phyloP scores from a whole-genome alignment of 1,140 invertebrate genomes.

The Chrysopa pallens region DNA sequence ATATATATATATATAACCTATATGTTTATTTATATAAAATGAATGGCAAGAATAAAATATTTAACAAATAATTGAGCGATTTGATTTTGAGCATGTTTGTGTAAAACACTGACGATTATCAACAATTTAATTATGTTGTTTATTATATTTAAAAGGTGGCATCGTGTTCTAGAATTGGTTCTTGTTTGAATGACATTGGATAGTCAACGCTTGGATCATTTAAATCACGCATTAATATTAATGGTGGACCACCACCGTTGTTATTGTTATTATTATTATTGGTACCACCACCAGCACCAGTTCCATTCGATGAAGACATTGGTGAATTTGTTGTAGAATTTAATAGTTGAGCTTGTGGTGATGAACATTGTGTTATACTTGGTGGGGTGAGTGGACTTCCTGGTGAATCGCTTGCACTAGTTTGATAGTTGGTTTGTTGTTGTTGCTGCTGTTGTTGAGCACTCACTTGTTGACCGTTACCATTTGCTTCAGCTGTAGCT shows the following conservation, averaged over 20 bases:
- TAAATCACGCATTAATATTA: background rate
- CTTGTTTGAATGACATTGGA: background rate
- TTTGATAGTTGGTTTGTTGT: background rate
- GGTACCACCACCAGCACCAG: no score
- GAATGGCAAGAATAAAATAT: background rate
- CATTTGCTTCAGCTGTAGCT: background rate
- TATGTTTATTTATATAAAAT: background rate
- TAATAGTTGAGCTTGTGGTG: background rate
- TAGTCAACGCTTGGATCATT: background rate
- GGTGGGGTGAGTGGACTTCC: background rate
- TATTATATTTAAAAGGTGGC: background rate
- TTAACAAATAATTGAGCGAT: background rate
- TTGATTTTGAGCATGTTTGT: background rate
- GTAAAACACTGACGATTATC: background rate
- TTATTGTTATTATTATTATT: no score
- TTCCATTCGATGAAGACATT: background rate
- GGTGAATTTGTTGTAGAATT: background rate
- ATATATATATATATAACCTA: background rate
- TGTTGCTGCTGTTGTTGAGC: no score
- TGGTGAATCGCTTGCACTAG: background rate
- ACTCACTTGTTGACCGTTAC: background rate
- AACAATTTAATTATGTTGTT: background rate
- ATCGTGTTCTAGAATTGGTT: background rate
- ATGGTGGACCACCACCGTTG: background rate
- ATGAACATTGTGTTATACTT: background rate